A percentile compares a stretch with the other conserved stretches of the same genome.
Conservation (phyloP, 2,113 vertebrate species). For the Crotalus helleri region DNA sequence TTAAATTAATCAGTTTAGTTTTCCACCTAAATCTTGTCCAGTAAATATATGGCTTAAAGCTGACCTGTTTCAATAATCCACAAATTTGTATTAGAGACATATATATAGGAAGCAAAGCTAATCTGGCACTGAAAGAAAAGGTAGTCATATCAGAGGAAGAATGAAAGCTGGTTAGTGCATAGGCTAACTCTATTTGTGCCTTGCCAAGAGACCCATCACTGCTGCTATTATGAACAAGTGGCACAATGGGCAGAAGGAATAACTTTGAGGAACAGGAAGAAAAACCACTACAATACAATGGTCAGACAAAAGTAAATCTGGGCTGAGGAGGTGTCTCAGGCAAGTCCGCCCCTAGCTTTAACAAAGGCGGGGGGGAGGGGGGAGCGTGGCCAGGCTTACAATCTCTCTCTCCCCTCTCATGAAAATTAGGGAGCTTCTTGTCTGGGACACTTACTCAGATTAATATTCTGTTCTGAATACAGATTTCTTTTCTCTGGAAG, state of each 20-base stretch:
- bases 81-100: background rate
- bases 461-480: no score
- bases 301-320: background rate
- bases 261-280: background rate
- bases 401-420: background rate
- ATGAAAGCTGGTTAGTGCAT: background rate
- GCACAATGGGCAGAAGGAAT: background rate
- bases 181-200: background rate
- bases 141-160: background rate
- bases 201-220: background rate
- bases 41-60: background rate
- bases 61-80: background rate
- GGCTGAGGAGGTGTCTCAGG: background rate
- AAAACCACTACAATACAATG: background rate
- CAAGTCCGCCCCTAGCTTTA: background rate
- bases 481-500: background rate
- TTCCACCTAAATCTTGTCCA: background rate
- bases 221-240: background rate
- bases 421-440: background rate
- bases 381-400: background rate
- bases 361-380: background rate
- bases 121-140: background rate
- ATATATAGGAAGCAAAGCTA: background rate
- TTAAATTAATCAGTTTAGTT: background rate
- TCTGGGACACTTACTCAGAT: background rate